Evolutionary conservation across 2,888 invertebrate genomes (phyloP).

Genomic region (Icerya purchasi): DNA sequence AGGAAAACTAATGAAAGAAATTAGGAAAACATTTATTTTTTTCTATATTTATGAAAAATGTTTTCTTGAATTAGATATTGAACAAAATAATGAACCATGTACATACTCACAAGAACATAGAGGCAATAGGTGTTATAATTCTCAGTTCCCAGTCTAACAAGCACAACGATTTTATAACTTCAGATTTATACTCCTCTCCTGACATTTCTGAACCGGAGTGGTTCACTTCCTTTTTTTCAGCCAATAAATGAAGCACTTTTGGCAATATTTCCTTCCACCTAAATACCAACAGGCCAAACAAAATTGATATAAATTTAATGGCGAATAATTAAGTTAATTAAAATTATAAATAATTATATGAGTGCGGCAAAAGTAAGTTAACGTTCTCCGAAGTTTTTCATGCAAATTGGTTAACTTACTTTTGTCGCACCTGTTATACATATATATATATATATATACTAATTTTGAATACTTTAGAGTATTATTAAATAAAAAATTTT

Average conservation of each 20-base stretch:
- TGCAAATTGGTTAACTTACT: no score
- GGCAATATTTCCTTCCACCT: slow-evolving; percentile 50
- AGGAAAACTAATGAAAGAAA: slow-evolving; percentile 17
- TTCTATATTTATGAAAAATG: no score
- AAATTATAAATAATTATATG: no score
- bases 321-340: no score
- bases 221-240: slow-evolving; percentile 31
- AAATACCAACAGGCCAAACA: no score
- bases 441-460: no score
- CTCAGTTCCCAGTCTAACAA: slow-evolving; percentile 35
- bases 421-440: no score
- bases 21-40: no score
- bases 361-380: no score
- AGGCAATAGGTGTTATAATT: slow-evolving; percentile 37
- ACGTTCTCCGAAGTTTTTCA: no score
- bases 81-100: slow-evolving; percentile 10
- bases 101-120: slow-evolving; percentile 44
- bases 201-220: slow-evolving; percentile 36
- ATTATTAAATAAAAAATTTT: slow-evolving; percentile 1
- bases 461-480: not conserved
- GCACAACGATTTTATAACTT: slow-evolving; percentile 37
- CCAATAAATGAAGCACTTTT: slow-evolving; percentile 33
- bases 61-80: not conserved
- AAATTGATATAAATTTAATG: no score
- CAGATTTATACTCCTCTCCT: slow-evolving; percentile 36